Evolutionary conservation across 2,113 vertebrate species (phyloP), one percentile per base, ranked within the genome.

Genomic region (Phoxinus phoxinus): DNA sequence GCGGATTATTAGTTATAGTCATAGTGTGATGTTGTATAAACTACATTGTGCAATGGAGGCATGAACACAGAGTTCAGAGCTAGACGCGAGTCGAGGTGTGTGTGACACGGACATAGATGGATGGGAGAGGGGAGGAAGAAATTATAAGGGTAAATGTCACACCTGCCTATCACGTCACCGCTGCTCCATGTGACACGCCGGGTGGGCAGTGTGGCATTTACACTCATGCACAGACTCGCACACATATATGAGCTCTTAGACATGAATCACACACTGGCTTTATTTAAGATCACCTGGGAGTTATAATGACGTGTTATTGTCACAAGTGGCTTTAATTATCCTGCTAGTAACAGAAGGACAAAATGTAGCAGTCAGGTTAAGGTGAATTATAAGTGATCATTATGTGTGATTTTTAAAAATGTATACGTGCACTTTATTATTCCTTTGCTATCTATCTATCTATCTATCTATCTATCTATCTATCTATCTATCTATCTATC

Each of bases 91-190:
- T 35, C 37, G 67, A 69, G 67, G 35, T 63, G 72, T 23, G 58
- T n/a, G 86, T 65, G 79, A 65, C 78, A 81, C 37, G 87, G 93
- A 92, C 89, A 93, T 87, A 91, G 90, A 92, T 93, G 90, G 92
- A 94, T 93, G 90, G 85, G 89, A 89, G 88, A 89, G 87, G 76
- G 86, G 89, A 85, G 90, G 89, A 89, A 87, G 92, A 94, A 91
- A 91, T 89, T 90, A 88, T 76, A 58, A 92, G 93, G 90, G 92
- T 94, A 95, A 95, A 94, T 94, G 94, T 93, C 94, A 95, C 89
- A 91, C 92, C 93, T 93, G 94, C 93, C 94, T 79, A 86, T 94
- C 93, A 93, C 86, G 84, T 90, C 91, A 92, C 90, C 90, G 89
- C 90, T 90, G 90, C 89, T 88, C 87, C 90, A 89, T 81, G 71